Evolutionary conservation across 2,888 invertebrate genomes (phyloP).

Genomic region (Eupithecia inturbata): DNA sequence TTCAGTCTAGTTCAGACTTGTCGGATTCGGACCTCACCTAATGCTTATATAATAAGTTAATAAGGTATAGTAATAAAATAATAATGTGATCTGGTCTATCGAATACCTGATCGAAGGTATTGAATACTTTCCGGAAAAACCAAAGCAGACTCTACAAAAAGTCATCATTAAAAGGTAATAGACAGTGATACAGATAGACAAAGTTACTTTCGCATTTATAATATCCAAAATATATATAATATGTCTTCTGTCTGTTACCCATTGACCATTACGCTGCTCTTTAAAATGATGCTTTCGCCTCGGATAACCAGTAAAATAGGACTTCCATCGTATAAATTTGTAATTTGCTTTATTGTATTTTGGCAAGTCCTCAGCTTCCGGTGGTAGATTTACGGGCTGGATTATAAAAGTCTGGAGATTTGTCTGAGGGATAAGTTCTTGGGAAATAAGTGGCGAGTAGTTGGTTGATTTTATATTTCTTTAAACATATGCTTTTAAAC

Average conservation of each 20-base stretch:
- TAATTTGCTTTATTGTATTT: conserved; percentile 57
- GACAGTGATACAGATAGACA: neutral
- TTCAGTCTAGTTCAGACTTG: conserved; percentile 71
- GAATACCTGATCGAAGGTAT: neutral
- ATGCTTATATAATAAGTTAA: neutral
- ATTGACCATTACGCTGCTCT: neutral
- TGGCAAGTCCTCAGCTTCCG: conserved; percentile 52
- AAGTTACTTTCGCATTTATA: neutral
- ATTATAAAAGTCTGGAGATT: conserved; percentile 43
- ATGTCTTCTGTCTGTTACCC: neutral
- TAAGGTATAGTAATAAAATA: neutral
- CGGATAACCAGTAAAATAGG: neutral
- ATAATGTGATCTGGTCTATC: neutral
- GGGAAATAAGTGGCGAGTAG: conserved; percentile 35
- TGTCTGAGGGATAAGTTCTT: conserved; percentile 23
- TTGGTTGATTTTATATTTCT: conserved; percentile 25
- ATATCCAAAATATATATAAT: neutral
- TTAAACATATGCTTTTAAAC: conserved; percentile 36
- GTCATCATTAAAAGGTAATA: neutral
- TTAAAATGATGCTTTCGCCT: neutral
- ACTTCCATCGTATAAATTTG: conserved; percentile 11
- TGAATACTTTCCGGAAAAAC: neutral
- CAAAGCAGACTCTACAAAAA: neutral
- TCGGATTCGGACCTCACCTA: conserved; percentile 49
- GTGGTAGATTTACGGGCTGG: conserved; percentile 43